phyloP scores from a whole-genome alignment of 2,797 vertebrate species.

The Melanotaenia trifasciata region DNA sequence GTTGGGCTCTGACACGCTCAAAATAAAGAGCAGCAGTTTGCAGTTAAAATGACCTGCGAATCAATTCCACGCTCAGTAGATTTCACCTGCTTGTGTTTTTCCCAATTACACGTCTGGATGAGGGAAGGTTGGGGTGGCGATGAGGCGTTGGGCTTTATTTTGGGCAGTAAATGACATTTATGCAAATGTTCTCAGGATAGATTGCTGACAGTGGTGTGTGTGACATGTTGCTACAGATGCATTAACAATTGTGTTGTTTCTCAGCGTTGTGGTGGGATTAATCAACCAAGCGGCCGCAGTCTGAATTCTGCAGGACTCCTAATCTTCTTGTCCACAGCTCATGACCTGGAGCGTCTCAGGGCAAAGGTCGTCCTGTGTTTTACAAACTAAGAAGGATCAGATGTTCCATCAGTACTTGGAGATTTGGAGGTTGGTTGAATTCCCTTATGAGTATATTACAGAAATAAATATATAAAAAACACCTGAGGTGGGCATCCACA shows the following conservation, averaged over 20 bases:
- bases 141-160: slow-evolving; percentile 47
- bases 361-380: not conserved
- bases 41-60: slow-evolving; percentile 66
- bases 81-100: slow-evolving; percentile 66
- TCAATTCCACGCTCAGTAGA: slow-evolving; percentile 70
- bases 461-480: too few relatives aligned
- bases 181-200: slow-evolving; percentile 58
- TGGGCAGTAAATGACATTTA: slow-evolving; percentile 73
- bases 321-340: not conserved
- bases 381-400: not conserved
- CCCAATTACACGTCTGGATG: slow-evolving; percentile 60
- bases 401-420: not conserved
- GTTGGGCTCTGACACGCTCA: slow-evolving; percentile 19
- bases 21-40: slow-evolving; percentile 45
- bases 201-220: slow-evolving; percentile 46
- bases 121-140: not conserved
- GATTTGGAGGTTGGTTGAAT: too few relatives aligned
- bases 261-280: slow-evolving; percentile 1
- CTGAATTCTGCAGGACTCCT: not conserved
- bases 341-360: not conserved
- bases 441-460: too few relatives aligned
- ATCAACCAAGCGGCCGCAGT: not conserved
- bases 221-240: slow-evolving; percentile 16
- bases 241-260: slow-evolving; percentile 22
- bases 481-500: too few relatives aligned